Conservation (phyloP, 1,140 invertebrate species). For the Formica selysi region DNA sequence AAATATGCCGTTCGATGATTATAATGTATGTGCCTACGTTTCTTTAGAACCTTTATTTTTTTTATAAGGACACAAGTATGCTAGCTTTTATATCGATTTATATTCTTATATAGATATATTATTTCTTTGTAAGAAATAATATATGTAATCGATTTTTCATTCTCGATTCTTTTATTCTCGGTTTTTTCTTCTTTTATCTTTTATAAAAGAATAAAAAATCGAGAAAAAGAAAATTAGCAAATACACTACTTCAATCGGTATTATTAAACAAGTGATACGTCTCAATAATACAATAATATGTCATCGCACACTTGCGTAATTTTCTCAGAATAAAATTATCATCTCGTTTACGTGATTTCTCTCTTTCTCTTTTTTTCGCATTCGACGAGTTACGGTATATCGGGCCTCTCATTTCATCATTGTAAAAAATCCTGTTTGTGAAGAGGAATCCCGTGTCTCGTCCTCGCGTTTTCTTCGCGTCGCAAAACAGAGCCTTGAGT, state of each 20-base stretch:
- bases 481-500: not conserved
- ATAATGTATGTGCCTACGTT: not conserved
- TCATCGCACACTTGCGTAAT: conserved; percentile 17
- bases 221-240: not conserved
- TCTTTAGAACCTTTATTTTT: not conserved
- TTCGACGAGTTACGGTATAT: not conserved
- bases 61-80: not conserved
- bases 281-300: not conserved
- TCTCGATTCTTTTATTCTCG: no score
- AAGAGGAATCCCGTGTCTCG: not conserved
- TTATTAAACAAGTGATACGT: not conserved
- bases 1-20: conserved; percentile 8
- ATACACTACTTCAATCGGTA: not conserved
- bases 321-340: not conserved
- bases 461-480: conserved; percentile 18
- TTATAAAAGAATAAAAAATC: no score
- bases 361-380: not conserved
- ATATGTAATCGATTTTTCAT: no score
- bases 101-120: not conserved
- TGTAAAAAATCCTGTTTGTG: conserved; percentile 9
- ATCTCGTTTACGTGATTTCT: not conserved
- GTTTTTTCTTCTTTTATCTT: no score
- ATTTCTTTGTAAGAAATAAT: no score
- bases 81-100: not conserved
- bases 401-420: conserved; percentile 17